phyloP scores from a whole-genome alignment of 2,797 vertebrate genomes.

The Yasuhikotakia modesta region DNA sequence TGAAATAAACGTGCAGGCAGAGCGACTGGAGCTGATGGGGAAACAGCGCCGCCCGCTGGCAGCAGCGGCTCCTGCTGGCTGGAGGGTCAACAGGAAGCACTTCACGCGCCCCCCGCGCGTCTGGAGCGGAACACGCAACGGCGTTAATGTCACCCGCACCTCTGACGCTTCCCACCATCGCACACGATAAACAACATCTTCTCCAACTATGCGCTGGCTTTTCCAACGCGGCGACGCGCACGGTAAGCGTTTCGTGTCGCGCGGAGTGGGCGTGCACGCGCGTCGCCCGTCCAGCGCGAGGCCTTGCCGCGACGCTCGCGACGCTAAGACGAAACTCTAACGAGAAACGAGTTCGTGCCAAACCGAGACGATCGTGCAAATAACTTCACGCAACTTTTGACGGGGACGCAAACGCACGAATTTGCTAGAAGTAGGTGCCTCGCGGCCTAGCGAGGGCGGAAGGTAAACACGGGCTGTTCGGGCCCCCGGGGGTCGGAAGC shows the following conservation, averaged over 20 bases:
- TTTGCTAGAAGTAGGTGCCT: background rate
- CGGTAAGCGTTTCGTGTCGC: conserved; percentile 33
- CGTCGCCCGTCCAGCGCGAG: conserved; percentile 3
- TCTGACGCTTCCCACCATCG: conserved; percentile 8
- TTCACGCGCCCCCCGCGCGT: conserved; percentile 33
- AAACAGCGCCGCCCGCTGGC: background rate
- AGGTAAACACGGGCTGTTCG: background rate
- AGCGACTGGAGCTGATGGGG: background rate
- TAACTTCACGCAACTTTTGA: background rate
- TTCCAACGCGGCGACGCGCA: conserved; percentile 26
- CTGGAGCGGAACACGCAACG: conserved; percentile 34
- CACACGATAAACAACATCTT: conserved; percentile 7
- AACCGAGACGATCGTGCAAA: background rate
- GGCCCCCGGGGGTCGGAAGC: conserved; percentile 12
- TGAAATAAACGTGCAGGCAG: no score
- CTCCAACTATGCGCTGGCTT: conserved; percentile 18
- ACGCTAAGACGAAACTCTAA: background rate
- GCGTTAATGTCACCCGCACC: conserved; percentile 8
- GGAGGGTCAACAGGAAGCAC: conserved; percentile 49
- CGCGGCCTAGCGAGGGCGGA: no score
- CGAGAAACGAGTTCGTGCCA: conserved; percentile 4
- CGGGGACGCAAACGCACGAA: no score
- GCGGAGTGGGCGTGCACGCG: conserved; percentile 30
- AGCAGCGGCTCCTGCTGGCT: background rate
- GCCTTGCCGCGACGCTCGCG: conserved; percentile 17